Evolutionary conservation across 2,113 vertebrate species (phyloP).

Genomic region (Bambusicola thoracicus): DNA sequence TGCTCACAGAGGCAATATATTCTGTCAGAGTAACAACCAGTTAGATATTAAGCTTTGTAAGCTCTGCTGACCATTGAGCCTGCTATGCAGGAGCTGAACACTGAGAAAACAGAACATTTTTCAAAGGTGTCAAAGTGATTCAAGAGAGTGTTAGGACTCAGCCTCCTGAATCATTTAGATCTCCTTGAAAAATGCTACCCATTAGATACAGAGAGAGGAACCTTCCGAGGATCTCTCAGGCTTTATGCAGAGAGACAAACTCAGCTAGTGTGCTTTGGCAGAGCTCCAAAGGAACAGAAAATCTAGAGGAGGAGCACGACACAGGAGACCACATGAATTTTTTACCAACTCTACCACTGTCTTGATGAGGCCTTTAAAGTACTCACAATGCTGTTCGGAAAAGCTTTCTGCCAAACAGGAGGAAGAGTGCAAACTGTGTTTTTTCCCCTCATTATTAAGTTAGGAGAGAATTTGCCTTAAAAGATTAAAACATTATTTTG

Average conservation of each 20-base stretch:
- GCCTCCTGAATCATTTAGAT: neutral
- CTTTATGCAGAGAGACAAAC: neutral
- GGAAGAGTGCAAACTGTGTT: neutral
- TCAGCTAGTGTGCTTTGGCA: neutral
- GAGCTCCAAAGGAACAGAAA: neutral
- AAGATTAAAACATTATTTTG: neutral
- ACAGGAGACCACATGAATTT: neutral
- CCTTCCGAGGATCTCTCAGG: neutral
- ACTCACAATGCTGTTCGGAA: accelerated
- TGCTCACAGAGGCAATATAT: neutral
- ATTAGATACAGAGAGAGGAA: accelerated
- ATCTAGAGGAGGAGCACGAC: neutral
- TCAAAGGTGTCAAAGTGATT: neutral
- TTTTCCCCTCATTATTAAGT: neutral
- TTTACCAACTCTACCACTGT: neutral
- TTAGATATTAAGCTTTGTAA: neutral
- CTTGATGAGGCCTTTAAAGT: neutral
- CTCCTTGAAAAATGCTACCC: neutral
- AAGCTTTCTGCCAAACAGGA: neutral
- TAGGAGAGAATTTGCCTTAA: neutral
- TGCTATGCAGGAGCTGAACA: neutral
- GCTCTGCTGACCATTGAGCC: neutral
- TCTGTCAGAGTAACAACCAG: neutral
- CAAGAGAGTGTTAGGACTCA: neutral
- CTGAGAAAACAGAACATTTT: neutral